Conservation (phyloP, 2,888 invertebrate species). For the Euplexia lucipara region DNA sequence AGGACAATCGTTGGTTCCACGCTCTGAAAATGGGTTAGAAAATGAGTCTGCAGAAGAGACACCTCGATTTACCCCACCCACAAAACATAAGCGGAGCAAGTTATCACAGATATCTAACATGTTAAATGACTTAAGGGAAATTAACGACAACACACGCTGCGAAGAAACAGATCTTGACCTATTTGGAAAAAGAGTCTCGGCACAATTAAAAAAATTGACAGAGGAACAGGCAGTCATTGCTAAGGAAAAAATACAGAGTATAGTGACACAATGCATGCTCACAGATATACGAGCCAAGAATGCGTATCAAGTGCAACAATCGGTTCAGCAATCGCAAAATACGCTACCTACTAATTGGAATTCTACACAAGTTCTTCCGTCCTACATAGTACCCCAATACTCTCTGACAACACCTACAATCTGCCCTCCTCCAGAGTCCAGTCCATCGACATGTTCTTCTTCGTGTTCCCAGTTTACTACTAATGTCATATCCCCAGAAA, state of each 20-base stretch:
- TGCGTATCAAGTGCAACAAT: conserved; percentile 47
- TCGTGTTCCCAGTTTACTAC: conserved; percentile 7
- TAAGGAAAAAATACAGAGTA: conserved; percentile 57
- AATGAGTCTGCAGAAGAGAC: conserved; percentile 47
- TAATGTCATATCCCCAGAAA: conserved; percentile 8
- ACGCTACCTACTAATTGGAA: conserved; percentile 50
- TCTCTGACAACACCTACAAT: conserved; percentile 43
- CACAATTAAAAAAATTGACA: conserved; percentile 54
- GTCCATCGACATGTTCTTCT: conserved; percentile 6
- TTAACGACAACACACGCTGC: conserved; percentile 27
- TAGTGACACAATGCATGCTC: conserved; percentile 54
- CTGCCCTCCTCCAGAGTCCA: conserved; percentile 7
- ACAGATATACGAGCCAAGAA: conserved; percentile 48
- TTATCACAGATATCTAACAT: conserved; percentile 53
- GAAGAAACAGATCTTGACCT: conserved; percentile 22
- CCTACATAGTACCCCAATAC: conserved; percentile 46
- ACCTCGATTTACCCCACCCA: conserved; percentile 49
- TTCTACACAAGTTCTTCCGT: conserved; percentile 47
- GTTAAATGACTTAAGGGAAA: conserved; percentile 49
- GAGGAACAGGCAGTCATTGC: conserved; percentile 59
- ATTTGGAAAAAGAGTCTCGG: conserved; percentile 54
- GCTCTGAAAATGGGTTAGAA: conserved; percentile 52
- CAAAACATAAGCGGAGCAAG: conserved; percentile 54
- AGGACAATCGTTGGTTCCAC: conserved; percentile 50
- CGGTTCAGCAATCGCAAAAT: conserved; percentile 49